Evolutionary conservation across 53 echinoderm and acorn worm species (phyloP).

Genomic region (Actinopyga echinites): DNA sequence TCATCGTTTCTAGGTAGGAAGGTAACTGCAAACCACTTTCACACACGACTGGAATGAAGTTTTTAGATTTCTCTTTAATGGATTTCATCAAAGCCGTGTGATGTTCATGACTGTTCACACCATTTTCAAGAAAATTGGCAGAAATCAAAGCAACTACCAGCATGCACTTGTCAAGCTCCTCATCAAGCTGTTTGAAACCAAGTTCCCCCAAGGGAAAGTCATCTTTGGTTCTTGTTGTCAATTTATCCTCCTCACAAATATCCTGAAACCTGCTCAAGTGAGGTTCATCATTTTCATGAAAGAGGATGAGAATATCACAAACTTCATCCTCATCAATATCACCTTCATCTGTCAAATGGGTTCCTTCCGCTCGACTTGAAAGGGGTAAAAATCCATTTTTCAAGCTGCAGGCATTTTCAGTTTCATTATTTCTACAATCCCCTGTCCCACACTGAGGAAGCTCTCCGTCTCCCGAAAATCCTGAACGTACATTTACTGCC

Average conservation of each 20-base stretch:
- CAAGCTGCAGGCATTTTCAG: background rate
- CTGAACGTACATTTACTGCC: too few relatives aligned
- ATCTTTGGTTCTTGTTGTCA: background rate
- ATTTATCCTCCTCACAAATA: background rate
- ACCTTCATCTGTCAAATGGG: background rate
- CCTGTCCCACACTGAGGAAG: too few relatives aligned
- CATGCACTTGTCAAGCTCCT: background rate
- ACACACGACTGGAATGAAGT: constrained; percentile 6
- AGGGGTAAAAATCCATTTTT: background rate
- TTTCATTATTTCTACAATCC: too few relatives aligned
- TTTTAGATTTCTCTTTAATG: background rate
- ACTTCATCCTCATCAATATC: background rate
- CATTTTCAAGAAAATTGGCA: background rate
- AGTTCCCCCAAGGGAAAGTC: constrained; percentile 2
- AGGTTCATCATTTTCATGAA: background rate
- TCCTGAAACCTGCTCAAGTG: background rate
- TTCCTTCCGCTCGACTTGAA: background rate
- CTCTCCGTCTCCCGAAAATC: background rate
- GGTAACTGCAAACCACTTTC: background rate
- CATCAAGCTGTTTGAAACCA: background rate
- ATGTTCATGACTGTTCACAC: background rate
- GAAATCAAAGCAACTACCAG: background rate
- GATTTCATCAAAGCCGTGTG: background rate
- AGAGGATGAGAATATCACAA: background rate
- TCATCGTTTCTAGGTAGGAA: background rate